Conservation (phyloP, 1,140 invertebrate genomes). For the Drosophila bocki region DNA sequence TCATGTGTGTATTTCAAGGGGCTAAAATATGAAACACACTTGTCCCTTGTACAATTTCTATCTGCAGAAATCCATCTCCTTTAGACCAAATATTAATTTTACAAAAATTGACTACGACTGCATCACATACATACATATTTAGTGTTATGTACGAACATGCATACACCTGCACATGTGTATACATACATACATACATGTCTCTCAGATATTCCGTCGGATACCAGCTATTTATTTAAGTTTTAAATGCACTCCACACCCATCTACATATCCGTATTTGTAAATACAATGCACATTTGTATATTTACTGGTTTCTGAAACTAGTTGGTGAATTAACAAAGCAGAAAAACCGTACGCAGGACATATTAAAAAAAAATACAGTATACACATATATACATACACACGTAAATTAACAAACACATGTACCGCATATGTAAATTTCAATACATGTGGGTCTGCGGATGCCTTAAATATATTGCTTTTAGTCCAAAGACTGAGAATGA, state of each 20-base stretch:
- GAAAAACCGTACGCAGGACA: conserved; percentile 6
- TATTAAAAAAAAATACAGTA: background rate
- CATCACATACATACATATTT: background rate
- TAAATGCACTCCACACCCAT: background rate
- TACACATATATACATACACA: conserved; percentile 12
- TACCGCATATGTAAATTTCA: conserved; percentile 3
- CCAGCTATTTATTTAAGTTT: background rate
- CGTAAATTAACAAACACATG: conserved; percentile 14
- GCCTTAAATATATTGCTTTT: background rate
- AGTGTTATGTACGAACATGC: background rate
- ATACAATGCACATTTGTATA: background rate
- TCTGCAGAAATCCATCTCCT: no score
- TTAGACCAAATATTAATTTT: background rate
- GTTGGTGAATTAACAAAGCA: conserved; percentile 3
- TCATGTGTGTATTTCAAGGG: background rate
- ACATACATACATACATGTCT: background rate
- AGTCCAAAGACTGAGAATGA: background rate
- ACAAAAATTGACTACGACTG: background rate
- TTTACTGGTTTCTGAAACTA: no score
- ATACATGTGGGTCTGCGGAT: background rate
- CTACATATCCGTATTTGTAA: background rate
- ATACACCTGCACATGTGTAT: no score
- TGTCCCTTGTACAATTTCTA: background rate
- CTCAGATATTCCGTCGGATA: background rate
- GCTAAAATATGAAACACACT: background rate